Evolutionary conservation across 2,113 vertebrate species (phyloP).

Genomic region (Dendropsophus ebraccatus): DNA sequence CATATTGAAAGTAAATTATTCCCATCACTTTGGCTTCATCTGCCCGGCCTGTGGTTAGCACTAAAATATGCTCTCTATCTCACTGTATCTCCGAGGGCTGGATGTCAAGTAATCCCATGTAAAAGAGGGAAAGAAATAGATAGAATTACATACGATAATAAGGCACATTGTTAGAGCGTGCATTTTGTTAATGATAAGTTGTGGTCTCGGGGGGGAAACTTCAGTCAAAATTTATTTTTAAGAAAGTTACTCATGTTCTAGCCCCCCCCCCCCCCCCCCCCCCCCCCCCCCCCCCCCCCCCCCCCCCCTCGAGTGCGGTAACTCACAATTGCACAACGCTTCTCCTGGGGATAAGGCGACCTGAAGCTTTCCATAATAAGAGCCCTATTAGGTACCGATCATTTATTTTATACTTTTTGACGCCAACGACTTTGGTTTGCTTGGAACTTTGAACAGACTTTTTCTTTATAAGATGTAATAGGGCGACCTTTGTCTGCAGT

Average conservation of each 20-base stretch:
- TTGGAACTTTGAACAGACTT: neutral
- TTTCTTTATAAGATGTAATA: neutral
- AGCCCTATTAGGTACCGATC: neutral
- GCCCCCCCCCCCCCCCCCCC: neutral
- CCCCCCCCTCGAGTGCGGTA: neutral
- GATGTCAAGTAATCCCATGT: constrained; percentile 51
- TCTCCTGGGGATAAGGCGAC: neutral
- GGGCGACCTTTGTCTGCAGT: neutral
- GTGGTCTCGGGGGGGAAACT: neutral
- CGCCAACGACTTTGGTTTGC: neutral
- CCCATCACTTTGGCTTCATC: constrained; percentile 32
- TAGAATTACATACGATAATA: constrained; percentile 29
- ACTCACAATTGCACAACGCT: neutral
- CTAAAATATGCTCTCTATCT: constrained; percentile 35
- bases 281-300: neutral
- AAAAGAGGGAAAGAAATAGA: constrained; percentile 37
- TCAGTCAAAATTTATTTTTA: constrained; percentile 24
- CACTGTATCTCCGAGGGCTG: constrained; percentile 21
- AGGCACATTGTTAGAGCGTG: constrained; percentile 24
- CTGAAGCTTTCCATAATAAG: neutral
- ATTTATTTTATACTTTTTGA: neutral
- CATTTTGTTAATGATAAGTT: neutral
- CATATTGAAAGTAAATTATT: constrained; percentile 52
- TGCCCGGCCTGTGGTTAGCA: constrained; percentile 31
- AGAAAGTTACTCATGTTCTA: constrained; percentile 11